These are phyloP conservation scores for Acronicta psi DNA, from an alignment of 2,888 invertebrate genomes.

Conservation along the genomic window DNA sequence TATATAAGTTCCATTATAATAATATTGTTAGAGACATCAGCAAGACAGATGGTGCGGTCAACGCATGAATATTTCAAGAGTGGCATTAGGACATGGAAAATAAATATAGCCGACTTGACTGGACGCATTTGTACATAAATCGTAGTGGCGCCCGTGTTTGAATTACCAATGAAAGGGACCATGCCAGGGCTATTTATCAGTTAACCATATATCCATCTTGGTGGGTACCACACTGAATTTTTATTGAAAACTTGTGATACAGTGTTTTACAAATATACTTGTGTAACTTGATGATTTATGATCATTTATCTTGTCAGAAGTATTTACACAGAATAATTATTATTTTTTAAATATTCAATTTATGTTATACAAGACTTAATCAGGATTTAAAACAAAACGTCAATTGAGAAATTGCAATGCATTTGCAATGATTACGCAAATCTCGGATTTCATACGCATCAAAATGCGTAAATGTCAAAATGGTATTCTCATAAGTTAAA, in stretches of 20 bases:
- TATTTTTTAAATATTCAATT: too few species aligned
- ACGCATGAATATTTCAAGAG: constrained; percentile 87
- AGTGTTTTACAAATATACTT: constrained; percentile 22
- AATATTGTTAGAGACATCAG: constrained; percentile 77
- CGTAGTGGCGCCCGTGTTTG: constrained; percentile 80
- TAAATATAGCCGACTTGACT: constrained; percentile 84
- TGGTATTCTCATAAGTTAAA: too few species aligned
- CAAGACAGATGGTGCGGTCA: constrained; percentile 83
- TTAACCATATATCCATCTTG: constrained; percentile 75
- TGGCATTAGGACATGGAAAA: constrained; percentile 85
- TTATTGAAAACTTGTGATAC: constrained; percentile 69
- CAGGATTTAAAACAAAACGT: too few species aligned
- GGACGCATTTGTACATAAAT: constrained; percentile 86
- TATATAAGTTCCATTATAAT: constrained; percentile 70
- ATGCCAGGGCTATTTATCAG: constrained; percentile 77
- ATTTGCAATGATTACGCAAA: too few species aligned
- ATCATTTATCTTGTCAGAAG: constrained; percentile 2
- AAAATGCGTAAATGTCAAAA: too few species aligned
- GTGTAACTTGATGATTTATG: constrained; percentile 3
- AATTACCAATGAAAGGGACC: constrained; percentile 72
- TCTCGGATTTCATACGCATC: too few species aligned
- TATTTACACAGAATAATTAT: too few species aligned
- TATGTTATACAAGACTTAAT: too few species aligned
- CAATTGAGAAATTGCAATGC: too few species aligned
- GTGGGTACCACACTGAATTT: constrained; percentile 68